Base-by-base conservation (phyloP, 2,888 invertebrate genomes). In the Stenichneumon culpator region DNA sequence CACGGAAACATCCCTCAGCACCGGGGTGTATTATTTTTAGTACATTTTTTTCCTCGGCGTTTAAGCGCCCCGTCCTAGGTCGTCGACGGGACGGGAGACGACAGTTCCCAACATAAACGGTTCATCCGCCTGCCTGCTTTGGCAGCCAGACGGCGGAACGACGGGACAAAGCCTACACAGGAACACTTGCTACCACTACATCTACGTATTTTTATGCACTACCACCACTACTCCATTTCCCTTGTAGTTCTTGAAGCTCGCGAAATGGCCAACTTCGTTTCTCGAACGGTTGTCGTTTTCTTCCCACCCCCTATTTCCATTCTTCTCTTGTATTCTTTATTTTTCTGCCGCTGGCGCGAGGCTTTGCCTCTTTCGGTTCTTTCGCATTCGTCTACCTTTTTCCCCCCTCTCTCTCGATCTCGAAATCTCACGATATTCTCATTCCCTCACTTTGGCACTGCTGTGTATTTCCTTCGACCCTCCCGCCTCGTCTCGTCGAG, bases 261-360 rank as follows among this genome's bases (percentile, higher is more conserved):
- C 81, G 81, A 87, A 89, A 88, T 86, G 88, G 88, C 87, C 85
- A 88, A 87, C 86, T 87, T 85, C 82, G 82, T 84, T 82, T 80
- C 70, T 70, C 57, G 73, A 72, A 57, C 72, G 74, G 69, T 72
- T 69, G 11, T 60, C 78, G 36, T 50, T 28, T 32, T 50, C 19
- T 47, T 50, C 67, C 25, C 32, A n/a, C 84, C 73, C 70, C 16
- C 25, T 44, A 14, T 60, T 68, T 47, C 75, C n/a, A 63, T 68
- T 65, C 63, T 22, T 47, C 28, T 25, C 65, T 28, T 60, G 63
- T 22, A 22, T 52, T 69, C 47, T 52, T 44, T 79, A 79, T 32
- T 65, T 25, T 82, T 77, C 32, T 65, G 39, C 47, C 39, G 44
- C 65, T 67, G 65, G 75, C 70, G 65, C 60, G 69, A 39, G 39